Evolutionary conservation across 2,113 vertebrate species (phyloP), one percentile per base, ranked within the genome.

Genomic region (Gnathonemus longibarbis): DNA sequence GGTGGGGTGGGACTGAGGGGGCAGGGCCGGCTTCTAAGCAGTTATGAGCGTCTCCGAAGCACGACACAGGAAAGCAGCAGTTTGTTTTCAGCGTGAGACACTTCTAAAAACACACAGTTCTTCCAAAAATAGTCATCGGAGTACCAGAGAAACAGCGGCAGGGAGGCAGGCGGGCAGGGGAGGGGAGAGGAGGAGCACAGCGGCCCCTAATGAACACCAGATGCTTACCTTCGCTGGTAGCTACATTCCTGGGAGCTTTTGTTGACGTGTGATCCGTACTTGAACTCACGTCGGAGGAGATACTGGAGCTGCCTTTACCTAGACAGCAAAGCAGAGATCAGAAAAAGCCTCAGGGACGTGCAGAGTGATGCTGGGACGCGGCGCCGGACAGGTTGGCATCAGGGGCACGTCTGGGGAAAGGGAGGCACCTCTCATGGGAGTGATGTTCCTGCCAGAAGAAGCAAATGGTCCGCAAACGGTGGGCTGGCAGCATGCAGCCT

Each of bases 301-400:
- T 97, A 97, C 98, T 99, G 95, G 98, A 99, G 96, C 98, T 99
- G 94, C 98, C 98, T 97, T 99, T 99, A 97, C 98, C 98, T 99
- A 92, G 92, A 95, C 92, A 92, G 91, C 93, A 91, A 91, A 93
- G 84, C 7, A 92, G 56, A 90, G 53, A 90, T 93, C 80, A 93
- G 89, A 66, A 92, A 89, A 86, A 84, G 42, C 46, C 17, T 42
- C 74, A 42, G 74, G 17, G 35, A 17, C 3, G 0, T 17, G 15
- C 74, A 39, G 74, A 80, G 74, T 2, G 35, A 80, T 80, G 31
- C 74, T 7, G 35, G 35, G 74, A 80, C 74, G 17, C 1, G 74
- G 74, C 19, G 31, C 31, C 11, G 31, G 10, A 5, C 11, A 3
- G n/a, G n/a, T 10, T 31, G n/a, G 10, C 62, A 66, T 27, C n/a